Evolutionary conservation across 2,888 invertebrate genomes (phyloP), one percentile per base, ranked within the genome.

Genomic region (Cataglyphis livida): DNA sequence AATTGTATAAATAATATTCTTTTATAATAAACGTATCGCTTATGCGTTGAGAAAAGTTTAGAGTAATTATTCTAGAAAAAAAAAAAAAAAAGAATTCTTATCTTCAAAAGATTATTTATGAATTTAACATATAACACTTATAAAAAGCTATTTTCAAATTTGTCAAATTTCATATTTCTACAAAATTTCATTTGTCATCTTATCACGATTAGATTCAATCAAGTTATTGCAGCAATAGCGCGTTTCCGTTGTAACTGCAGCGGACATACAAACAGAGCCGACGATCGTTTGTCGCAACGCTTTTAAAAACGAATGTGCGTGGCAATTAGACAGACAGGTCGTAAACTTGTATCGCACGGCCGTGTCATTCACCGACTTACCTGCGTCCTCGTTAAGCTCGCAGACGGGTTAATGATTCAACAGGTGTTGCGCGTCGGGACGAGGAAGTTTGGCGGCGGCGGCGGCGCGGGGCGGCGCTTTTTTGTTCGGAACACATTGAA

Each of bases 351-450:
- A 71, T 66, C 73, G 64, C 81, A 64, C 86, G 66, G 62, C 61
- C 62, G 86, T 82, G 87, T 90, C 89, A 83, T 87, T 85, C 85
- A 81, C 82, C 83, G 84, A 86, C 88, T 88, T 90, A 90, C 87
- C 88, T 90, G 90, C 48, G 85, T 90, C 84, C 89, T 89, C 88
- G 88, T 90, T 90, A 90, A 89, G 85, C 87, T 62, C 78, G 76
- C 82, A 87, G 85, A 83, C 85, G 78, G 79, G 84, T 84, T 88
- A 90, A 90, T 88, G 90, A 90, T 90, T 90, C 90, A 90, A 90
- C 90, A 90, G 90, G 90, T 90, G 90, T 89, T 87, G 89, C 90
- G 70, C 87, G 87, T 83, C 79, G 87, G 66, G 81, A 84, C 76
- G 87, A 84, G 81, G 76, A 59, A 70, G 79, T 51, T 44, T 12